Percentiles rank a stretch among this genome's conserved stretches.
phyloP scores from a whole-genome alignment of 2,113 vertebrate genomes.

The Saimiri boliviensis region DNA sequence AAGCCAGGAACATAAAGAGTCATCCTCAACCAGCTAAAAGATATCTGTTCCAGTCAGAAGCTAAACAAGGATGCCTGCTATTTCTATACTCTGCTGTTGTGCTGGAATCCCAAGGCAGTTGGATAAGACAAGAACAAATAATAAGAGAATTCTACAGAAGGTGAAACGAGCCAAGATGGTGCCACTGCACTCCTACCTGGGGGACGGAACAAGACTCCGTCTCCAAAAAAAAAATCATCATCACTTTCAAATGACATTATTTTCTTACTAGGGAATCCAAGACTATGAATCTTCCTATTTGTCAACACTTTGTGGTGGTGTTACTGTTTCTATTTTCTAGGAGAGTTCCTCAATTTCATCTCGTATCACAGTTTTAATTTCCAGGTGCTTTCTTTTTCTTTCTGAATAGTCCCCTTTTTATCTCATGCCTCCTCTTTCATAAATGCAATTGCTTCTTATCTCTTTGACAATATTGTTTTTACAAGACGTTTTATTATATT shows the following conservation, averaged over 20 bases:
- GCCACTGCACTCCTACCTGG: no score
- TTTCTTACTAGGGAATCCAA: background rate
- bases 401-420: background rate
- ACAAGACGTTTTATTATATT: background rate
- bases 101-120: background rate
- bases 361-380: slow-evolving; percentile 14
- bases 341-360: background rate
- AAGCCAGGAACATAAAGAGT: background rate
- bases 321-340: background rate
- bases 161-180: slow-evolving; percentile 9
- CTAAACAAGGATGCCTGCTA: background rate
- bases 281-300: background rate
- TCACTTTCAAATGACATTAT: background rate
- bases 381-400: background rate
- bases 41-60: background rate
- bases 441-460: background rate
- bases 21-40: background rate
- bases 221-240: background rate
- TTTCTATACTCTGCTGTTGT: background rate
- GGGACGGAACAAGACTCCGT: no score
- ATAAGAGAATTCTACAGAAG: background rate
- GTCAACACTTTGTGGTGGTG: background rate
- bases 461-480: background rate
- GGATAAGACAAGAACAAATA: background rate
- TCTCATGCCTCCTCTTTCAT: background rate